Conservation (phyloP, 1,140 invertebrate species). For the Drosophila neocordata region DNA sequence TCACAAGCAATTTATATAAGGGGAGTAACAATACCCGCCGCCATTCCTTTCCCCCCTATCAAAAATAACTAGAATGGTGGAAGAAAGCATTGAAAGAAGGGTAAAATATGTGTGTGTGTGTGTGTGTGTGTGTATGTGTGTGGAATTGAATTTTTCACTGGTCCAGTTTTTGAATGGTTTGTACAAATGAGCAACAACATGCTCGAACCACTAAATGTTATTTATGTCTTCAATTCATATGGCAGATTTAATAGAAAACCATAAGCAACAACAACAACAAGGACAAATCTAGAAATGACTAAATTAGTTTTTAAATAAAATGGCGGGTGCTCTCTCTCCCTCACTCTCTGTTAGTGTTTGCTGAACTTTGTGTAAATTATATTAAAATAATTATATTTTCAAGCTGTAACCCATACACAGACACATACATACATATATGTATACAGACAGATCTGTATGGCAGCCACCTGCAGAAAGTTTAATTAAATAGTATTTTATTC, state of each 20-base stretch:
- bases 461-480: conserved; percentile 72
- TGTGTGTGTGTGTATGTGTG: background rate
- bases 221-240: conserved; percentile 64
- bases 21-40: background rate
- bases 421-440: conserved; percentile 22
- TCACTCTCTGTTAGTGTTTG: conserved; percentile 7
- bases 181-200: conserved; percentile 64
- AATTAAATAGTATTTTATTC: conserved; percentile 78
- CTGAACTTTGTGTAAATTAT: conserved; percentile 56
- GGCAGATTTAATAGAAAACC: conserved; percentile 8
- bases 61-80: too few relatives aligned
- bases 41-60: too few relatives aligned
- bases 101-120: background rate
- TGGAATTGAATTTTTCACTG: conserved; percentile 3
- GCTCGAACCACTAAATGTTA: conserved; percentile 58
- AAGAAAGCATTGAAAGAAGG: background rate
- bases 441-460: background rate
- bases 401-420: conserved; percentile 28
- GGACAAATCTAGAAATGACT: conserved; percentile 32
- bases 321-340: conserved; percentile 6
- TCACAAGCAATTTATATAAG: conserved; percentile 80
- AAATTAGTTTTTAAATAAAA: conserved; percentile 50
- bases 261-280: background rate
- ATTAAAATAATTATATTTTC: conserved; percentile 73
- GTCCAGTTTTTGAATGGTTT: background rate